Evolutionary conservation across 2,113 vertebrate species (phyloP), one percentile per base, ranked within the genome.

Genomic region (Solea senegalensis): DNA sequence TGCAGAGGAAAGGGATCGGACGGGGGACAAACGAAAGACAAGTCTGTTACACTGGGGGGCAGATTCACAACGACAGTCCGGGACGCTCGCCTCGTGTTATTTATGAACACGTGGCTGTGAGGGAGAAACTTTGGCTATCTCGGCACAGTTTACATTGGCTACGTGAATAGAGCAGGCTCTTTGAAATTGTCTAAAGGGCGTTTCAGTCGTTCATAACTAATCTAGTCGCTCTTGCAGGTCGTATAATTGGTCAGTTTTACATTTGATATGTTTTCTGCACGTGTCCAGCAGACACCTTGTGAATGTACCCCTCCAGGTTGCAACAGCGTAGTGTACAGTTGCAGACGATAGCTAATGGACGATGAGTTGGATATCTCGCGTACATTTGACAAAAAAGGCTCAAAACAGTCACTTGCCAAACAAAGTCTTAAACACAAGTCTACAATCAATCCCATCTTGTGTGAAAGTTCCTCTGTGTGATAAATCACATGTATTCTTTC

Each of bases 21-120:
- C 70, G 58, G 72, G 78, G 51, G 74, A 72, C 51, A 67, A 80
- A 89, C 82, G 84, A 81, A 69, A 78, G 79, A 78, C 80, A 69
- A 61, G 58, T 21, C 79, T 71, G 77, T 60, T 65, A 43, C 65
- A 77, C 79, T 1, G 70, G 74, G 68, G 84, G 83, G 82, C 67
- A 84, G 63, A 88, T 90, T 91, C 81, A 84, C 79, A 75, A 80
- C 43, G 79, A 69, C 74, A 64, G 71, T 74, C 16, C 43, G 73
- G 66, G 78, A 76, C 68, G 39, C 45, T 78, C 16, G 52, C 7
- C 56, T 41, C 69, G 52, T 77, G 56, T 68, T 57, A n/a, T 58
- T 74, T 39, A 46, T 48, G 9, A 80, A 80, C 81, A 78, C 63
- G 54, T 3, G 49, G 69, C 68, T 34, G 11, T 6, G 46, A 73